Percentiles rank a stretch among this genome's conserved stretches.
Conservation (phyloP, 2,113 vertebrate species). For the Naja naja region DNA sequence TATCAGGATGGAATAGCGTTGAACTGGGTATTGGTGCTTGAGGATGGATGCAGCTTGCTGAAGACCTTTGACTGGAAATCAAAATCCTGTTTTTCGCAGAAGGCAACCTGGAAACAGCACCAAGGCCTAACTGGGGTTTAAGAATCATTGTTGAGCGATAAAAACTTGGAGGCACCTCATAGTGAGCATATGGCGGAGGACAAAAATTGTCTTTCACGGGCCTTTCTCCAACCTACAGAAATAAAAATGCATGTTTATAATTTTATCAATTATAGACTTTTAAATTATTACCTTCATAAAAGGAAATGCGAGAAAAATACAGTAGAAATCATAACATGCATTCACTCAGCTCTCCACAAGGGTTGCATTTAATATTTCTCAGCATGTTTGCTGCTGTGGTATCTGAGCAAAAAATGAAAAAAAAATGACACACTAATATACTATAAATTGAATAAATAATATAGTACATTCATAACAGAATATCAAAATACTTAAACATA, state of each 20-base stretch:
- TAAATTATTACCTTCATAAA: neutral
- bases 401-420: neutral
- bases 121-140: constrained; percentile 89
- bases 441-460: neutral
- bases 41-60: constrained; percentile 72
- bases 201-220: constrained; percentile 76
- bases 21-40: constrained; percentile 75
- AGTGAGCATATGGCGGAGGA: constrained; percentile 67
- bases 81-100: constrained; percentile 82
- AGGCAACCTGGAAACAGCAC: constrained; percentile 83
- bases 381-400: neutral
- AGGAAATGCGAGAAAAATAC: neutral
- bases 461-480: neutral
- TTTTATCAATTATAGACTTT: neutral
- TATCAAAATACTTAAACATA: neutral
- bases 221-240: constrained; percentile 68
- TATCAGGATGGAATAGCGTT: constrained; percentile 71
- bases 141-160: constrained; percentile 85
- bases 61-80: constrained; percentile 80
- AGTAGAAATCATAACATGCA: neutral
- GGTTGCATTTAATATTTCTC: neutral
- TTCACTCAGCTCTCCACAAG: neutral
- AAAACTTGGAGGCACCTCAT: constrained; percentile 74
- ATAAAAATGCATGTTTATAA: constrained; percentile 34
- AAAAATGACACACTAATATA: neutral